phyloP scores from a whole-genome alignment of 2,797 vertebrate genomes.

The Distichodus sexfasciatus region DNA sequence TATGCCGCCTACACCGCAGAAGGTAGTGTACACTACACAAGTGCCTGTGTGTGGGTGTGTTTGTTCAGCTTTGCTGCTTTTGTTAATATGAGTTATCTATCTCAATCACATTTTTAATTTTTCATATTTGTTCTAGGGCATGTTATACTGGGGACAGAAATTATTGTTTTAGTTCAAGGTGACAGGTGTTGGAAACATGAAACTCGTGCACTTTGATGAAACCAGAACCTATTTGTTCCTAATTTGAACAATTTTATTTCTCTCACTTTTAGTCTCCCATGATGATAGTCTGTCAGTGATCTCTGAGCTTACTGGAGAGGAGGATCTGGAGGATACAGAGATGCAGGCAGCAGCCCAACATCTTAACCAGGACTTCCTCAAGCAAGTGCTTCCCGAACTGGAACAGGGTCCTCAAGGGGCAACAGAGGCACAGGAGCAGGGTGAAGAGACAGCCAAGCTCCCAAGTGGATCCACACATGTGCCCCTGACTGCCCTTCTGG shows the following conservation, averaged over 20 bases:
- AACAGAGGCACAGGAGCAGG: constrained; percentile 32
- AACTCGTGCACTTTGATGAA: neutral
- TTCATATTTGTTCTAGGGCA: neutral
- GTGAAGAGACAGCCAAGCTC: constrained; percentile 22
- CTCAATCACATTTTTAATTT: neutral
- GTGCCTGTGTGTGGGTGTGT: neutral
- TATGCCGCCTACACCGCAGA: constrained; percentile 84
- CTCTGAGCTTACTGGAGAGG: constrained; percentile 68
- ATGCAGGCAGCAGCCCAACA: constrained; percentile 85
- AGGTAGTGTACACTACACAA: constrained; percentile 52
- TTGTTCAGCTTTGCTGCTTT: neutral
- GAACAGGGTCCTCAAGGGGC: constrained; percentile 45
- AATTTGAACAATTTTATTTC: constrained; percentile 7
- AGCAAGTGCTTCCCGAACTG: constrained; percentile 72
- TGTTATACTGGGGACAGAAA: neutral
- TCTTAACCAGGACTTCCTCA: constrained; percentile 87
- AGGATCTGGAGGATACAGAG: constrained; percentile 81
- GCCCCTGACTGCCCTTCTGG: constrained; percentile 78
- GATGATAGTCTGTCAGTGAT: constrained; percentile 67
- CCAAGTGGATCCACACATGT: constrained; percentile 54
- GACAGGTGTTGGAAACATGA: no score
- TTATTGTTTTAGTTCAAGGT: no score
- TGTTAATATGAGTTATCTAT: neutral
- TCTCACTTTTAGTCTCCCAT: constrained; percentile 63
- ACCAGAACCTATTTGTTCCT: no score